Evolutionary conservation across 1,140 invertebrate genomes (phyloP).

Genomic region (Macrobrachium nipponense): DNA sequence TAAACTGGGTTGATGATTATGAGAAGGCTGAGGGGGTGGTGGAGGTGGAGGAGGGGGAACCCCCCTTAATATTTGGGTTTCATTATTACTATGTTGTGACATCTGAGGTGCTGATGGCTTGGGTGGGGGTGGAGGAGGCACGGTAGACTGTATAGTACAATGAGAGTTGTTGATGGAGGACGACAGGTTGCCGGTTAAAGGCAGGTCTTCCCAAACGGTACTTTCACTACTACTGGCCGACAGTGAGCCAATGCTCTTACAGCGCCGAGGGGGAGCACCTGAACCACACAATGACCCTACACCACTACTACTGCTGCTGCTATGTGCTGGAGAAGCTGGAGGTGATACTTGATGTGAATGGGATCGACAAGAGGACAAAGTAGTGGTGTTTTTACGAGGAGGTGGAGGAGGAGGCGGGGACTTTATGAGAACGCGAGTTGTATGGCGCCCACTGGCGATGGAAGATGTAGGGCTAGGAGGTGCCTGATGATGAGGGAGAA

Average conservation of each 20-base stretch:
- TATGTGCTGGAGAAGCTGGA: constrained; percentile 55
- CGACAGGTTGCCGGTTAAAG: constrained; percentile 4
- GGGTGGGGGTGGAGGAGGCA: constrained; percentile 48
- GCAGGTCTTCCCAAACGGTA: constrained; percentile 46
- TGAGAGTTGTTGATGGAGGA: constrained; percentile 8
- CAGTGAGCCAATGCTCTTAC: constrained; percentile 56
- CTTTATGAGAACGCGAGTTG: constrained; percentile 55
- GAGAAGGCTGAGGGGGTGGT: constrained; percentile 43
- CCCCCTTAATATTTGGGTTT: constrained; percentile 23
- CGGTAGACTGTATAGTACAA: constrained; percentile 27
- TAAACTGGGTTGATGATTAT: constrained; percentile 29
- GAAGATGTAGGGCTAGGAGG: constrained; percentile 56
- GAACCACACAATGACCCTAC: constrained; percentile 51
- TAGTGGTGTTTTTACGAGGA: constrained; percentile 53
- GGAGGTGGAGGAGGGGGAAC: constrained; percentile 51
- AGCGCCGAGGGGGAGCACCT: constrained; percentile 45
- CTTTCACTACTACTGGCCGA: constrained; percentile 58
- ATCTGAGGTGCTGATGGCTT: constrained; percentile 48
- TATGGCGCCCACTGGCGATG: constrained; percentile 53
- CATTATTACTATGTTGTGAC: constrained; percentile 36
- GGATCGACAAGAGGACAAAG: constrained; percentile 40
- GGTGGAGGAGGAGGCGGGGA: constrained; percentile 58
- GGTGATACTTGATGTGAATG: constrained; percentile 45
- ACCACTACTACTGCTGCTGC: constrained; percentile 56
- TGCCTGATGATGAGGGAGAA: constrained; percentile 46